phyloP scores from a whole-genome alignment of 2,113 vertebrate genomes.

The Phalacrocorax aristotelis region DNA sequence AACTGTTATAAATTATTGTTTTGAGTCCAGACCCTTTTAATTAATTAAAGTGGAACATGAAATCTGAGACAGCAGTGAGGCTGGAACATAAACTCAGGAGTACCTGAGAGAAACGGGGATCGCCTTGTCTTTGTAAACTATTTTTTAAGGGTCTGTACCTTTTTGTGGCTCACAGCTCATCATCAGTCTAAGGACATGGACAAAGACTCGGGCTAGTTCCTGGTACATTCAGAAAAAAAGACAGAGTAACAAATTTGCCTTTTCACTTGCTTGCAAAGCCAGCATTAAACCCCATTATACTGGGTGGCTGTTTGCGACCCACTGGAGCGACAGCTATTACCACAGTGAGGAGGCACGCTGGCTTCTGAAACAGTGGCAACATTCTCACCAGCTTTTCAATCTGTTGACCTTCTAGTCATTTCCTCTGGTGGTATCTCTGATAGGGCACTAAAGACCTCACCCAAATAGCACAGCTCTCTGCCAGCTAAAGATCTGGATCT shows the following conservation, averaged over 20 bases:
- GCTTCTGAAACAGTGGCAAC: not conserved
- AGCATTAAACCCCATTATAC: not conserved
- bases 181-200: not conserved
- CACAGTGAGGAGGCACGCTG: fast-evolving
- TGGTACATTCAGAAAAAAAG: not conserved
- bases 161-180: not conserved
- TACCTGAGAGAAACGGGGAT: not conserved
- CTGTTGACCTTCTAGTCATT: not conserved
- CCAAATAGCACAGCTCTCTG: not conserved
- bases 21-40: not conserved
- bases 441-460: not conserved
- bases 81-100: not conserved
- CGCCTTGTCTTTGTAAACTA: not conserved
- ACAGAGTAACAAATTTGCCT: not conserved
- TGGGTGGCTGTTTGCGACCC: not conserved
- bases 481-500: not conserved
- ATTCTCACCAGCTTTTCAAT: not conserved
- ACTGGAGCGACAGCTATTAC: not conserved
- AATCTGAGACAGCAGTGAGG: not conserved
- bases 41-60: not conserved
- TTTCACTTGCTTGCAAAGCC: not conserved
- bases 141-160: not conserved
- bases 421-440: not conserved
- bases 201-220: not conserved
- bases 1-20: not conserved